phyloP scores from a whole-genome alignment of 2,888 invertebrate species.

The Mesorhabditis sp. region DNA sequence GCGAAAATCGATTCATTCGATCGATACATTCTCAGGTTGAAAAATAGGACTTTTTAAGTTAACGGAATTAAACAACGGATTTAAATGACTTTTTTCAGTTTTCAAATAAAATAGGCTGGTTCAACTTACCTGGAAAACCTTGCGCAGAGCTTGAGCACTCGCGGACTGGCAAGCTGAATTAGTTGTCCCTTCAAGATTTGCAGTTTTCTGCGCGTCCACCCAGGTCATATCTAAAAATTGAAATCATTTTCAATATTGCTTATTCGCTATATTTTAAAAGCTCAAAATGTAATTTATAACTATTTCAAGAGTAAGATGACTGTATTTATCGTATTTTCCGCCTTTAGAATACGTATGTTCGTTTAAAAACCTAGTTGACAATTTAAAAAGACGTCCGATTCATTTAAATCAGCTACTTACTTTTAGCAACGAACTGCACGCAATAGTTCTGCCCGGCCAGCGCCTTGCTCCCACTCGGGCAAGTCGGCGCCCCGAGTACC shows the following conservation, averaged over 20 bases:
- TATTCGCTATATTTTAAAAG: too few relatives aligned
- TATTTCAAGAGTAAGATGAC: not conserved
- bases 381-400: too few relatives aligned
- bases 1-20: too few relatives aligned
- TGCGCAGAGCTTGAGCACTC: not conserved
- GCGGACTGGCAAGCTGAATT: not conserved
- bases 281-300: not conserved
- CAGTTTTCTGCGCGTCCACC: not conserved
- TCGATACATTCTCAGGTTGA: too few relatives aligned
- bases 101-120: not conserved
- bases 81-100: not conserved
- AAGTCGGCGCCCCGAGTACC: not conserved
- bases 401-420: too few relatives aligned
- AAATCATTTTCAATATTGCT: not conserved
- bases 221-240: not conserved
- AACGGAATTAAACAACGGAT: too few relatives aligned
- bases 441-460: conserved; percentile 1
- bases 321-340: not conserved
- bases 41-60: too few relatives aligned
- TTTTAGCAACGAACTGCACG: not conserved
- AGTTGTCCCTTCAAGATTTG: not conserved
- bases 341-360: not conserved
- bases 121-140: not conserved
- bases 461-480: not conserved
- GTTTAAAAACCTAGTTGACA: not conserved